phyloP scores from a whole-genome alignment of 2,888 invertebrate genomes.

The Odiellus spinosus region DNA sequence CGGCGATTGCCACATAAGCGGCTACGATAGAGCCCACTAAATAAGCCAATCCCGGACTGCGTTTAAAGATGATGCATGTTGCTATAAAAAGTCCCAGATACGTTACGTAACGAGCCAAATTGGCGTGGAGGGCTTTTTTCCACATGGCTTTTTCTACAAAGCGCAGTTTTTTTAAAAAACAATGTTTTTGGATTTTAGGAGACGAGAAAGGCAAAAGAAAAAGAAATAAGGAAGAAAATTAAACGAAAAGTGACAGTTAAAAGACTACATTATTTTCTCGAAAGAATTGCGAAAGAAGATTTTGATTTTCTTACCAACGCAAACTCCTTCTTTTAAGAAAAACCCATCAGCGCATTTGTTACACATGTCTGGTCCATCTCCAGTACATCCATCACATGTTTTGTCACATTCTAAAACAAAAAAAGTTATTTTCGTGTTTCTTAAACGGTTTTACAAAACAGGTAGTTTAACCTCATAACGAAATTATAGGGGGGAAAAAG shows the following conservation, averaged over 20 bases:
- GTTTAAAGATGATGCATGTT: slow-evolving; percentile 68
- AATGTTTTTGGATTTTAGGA: slow-evolving; percentile 22
- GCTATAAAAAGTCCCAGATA: slow-evolving; percentile 70
- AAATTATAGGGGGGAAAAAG: no score
- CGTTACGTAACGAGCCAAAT: slow-evolving; percentile 54
- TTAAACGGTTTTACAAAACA: no score
- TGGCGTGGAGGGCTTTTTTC: slow-evolving; percentile 13
- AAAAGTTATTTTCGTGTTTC: slow-evolving; percentile 3
- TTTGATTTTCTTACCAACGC: slow-evolving; percentile 42
- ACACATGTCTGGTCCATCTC: slow-evolving; percentile 86
- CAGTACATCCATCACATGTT: slow-evolving; percentile 65
- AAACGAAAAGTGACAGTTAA: not conserved
- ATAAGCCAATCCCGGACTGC: slow-evolving; percentile 56
- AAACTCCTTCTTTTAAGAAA: slow-evolving; percentile 49
- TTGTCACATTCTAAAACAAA: slow-evolving; percentile 50
- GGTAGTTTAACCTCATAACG: no score
- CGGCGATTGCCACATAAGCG: slow-evolving; percentile 66
- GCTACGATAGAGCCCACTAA: slow-evolving; percentile 62
- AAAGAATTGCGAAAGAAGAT: no score
- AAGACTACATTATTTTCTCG: not conserved
- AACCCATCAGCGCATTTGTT: slow-evolving; percentile 58
- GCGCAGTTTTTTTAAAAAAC: slow-evolving; percentile 2
- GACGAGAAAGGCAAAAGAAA: slow-evolving; percentile 4
- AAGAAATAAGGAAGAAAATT: not conserved
- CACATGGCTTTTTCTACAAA: slow-evolving; percentile 13